Base-by-base conservation (phyloP, 1,140 invertebrate species). In the Drosophila setifemur region DNA sequence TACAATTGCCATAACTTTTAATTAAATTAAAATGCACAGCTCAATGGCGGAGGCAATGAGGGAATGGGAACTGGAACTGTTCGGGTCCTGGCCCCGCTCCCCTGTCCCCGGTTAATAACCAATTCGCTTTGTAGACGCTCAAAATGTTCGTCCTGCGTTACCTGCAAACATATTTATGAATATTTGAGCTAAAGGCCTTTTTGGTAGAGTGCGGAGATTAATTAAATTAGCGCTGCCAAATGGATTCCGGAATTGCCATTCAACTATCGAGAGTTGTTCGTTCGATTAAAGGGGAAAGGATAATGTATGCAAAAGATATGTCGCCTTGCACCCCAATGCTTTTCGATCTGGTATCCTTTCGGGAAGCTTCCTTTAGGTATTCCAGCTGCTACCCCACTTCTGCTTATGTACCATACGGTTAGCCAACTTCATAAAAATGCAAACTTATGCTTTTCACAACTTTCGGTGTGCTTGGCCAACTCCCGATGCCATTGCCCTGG, bases 21-120 rank as follows among this genome's bases (percentile, higher is more conserved):
- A 85, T 85, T 85, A 73, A 86, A 85, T 85, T 85, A 85, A 85
- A 85, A 86, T 85, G 75, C 81, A 79, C 81, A 85, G 72, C 81
- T 69, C 69, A 79, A 85, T 85, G 73, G 33, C 9, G 12, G 6
- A 69, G 29, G 40, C 25, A 40, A 33, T 29, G 45, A n/a, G 29
- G 21, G 16, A 21, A 18, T 12, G 44, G 52, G 50, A 18, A 35
- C 29, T n/a, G 23, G 23, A 33, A 18, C 16, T 16, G 19, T 11
- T 6, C 7, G 18, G 28, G 16, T 18, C 18, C 9, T 52, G 29
- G 9, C 29, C 26, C 11, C n/a, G n/a, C n/a, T n/a, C n/a, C n/a
- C n/a, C n/a, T n/a, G n/a, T 9, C 21, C 29, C 79, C 71, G 70
- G 72, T 86, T 85, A 86, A 85, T 85, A 85, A 86, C 72, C 75